A percentile compares a stretch with the other conserved stretches of the same genome.
These are phyloP conservation scores for Myiopsitta monachus DNA, from an alignment of 2,113 vertebrate genomes.

Conservation along the genomic window DNA sequence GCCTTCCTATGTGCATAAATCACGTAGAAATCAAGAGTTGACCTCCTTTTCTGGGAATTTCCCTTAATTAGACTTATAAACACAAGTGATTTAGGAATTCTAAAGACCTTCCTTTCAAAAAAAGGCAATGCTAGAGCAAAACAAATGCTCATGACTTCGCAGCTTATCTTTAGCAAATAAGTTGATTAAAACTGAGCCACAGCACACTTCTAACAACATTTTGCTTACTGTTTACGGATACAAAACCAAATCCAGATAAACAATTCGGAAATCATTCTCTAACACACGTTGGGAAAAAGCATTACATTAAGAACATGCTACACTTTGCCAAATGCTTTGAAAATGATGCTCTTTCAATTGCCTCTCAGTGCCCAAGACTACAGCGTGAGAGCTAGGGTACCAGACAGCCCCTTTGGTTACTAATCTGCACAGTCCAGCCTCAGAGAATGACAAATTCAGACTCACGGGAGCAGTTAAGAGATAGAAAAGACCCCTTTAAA, in stretches of 20 bases:
- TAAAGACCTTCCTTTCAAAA: background rate
- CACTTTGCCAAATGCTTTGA: background rate
- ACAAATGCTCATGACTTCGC: background rate
- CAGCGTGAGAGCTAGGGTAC: background rate
- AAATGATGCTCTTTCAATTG: background rate
- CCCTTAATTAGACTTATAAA: background rate
- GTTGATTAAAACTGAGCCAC: background rate
- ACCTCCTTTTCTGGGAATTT: background rate
- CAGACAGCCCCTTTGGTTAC: no score
- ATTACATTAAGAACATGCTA: no score
- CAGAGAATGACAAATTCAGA: background rate
- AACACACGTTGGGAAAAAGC: background rate
- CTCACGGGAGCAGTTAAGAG: background rate
- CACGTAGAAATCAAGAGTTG: background rate
- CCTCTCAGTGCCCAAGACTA: background rate
- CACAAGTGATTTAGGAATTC: background rate
- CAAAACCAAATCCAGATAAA: background rate
- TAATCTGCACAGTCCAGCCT: background rate
- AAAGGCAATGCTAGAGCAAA: background rate
- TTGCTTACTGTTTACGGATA: background rate
- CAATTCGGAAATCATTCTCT: background rate
- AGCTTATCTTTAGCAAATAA: background rate
- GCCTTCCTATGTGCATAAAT: constrained; percentile 83
- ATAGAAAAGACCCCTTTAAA: background rate
- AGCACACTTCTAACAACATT: background rate